A percentile compares a stretch with the other conserved stretches of the same genome.
Conservation (phyloP, 2,113 vertebrate genomes). For the Thalassarche chlororhynchos region DNA sequence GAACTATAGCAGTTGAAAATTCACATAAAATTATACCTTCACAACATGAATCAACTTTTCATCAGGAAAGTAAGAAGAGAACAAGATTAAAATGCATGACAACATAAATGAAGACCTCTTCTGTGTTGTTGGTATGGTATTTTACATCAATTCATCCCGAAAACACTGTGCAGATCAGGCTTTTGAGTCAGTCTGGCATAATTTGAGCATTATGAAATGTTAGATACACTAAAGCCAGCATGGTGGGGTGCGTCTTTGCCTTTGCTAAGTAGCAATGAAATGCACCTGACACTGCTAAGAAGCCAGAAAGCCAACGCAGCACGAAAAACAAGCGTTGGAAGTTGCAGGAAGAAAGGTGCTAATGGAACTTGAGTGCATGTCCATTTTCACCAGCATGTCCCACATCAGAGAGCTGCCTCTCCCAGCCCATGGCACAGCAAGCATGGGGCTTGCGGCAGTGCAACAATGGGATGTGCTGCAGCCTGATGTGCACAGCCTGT, state of each 20-base stretch:
- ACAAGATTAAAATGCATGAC: background rate
- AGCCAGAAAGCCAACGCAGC: background rate
- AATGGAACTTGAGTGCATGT: background rate
- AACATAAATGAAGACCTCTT: background rate
- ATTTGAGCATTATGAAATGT: background rate
- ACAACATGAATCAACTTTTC: background rate
- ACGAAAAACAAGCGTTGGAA: background rate
- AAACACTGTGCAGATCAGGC: background rate
- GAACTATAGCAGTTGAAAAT: background rate
- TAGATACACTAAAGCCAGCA: background rate
- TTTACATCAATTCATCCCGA: background rate
- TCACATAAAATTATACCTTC: background rate
- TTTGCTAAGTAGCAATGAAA: background rate
- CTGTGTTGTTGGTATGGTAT: background rate
- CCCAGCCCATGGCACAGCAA: rapidly evolving
- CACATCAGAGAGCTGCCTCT: background rate
- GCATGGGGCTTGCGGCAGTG: rapidly evolving
- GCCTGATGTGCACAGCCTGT: rapidly evolving
- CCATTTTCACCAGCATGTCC: background rate
- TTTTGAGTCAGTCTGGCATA: background rate
- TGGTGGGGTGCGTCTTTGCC: background rate
- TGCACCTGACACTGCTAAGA: background rate
- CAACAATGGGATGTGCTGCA: rapidly evolving
- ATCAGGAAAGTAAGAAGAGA: background rate
- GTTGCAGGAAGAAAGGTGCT: rapidly evolving